phyloP scores from a whole-genome alignment of 2,113 vertebrate species.

The Camelus bactrianus region DNA sequence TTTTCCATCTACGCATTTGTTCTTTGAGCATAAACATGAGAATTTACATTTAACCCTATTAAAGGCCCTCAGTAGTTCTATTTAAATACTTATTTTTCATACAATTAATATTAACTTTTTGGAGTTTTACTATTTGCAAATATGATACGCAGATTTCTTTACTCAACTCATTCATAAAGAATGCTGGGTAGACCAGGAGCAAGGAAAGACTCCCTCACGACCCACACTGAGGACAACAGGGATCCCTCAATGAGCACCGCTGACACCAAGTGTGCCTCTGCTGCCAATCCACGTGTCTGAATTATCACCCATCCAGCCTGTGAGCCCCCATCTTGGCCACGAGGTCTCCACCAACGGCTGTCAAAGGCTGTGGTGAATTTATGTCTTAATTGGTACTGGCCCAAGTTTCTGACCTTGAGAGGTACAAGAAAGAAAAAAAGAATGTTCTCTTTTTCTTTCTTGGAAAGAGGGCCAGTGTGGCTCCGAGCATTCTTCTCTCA shows the following conservation, averaged over 20 bases:
- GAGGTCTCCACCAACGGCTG: neutral
- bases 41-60: slow-evolving; percentile 23
- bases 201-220: neutral
- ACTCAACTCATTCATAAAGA: slow-evolving; percentile 42
- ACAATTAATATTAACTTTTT: neutral
- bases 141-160: neutral
- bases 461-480: neutral
- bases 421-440: neutral
- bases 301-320: neutral
- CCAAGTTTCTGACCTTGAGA: neutral
- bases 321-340: neutral
- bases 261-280: too few relatives aligned
- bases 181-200: neutral
- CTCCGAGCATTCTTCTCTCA: neutral
- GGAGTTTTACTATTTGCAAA: neutral
- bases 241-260: neutral
- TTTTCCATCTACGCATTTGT: neutral
- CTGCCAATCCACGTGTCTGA: neutral
- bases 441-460: neutral
- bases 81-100: neutral
- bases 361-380: neutral
- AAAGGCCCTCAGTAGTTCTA: neutral
- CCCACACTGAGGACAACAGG: neutral
- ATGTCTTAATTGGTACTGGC: neutral
- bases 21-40: neutral